Base-by-base conservation (phyloP, 2,113 vertebrate genomes). In the Gobio gobio region DNA sequence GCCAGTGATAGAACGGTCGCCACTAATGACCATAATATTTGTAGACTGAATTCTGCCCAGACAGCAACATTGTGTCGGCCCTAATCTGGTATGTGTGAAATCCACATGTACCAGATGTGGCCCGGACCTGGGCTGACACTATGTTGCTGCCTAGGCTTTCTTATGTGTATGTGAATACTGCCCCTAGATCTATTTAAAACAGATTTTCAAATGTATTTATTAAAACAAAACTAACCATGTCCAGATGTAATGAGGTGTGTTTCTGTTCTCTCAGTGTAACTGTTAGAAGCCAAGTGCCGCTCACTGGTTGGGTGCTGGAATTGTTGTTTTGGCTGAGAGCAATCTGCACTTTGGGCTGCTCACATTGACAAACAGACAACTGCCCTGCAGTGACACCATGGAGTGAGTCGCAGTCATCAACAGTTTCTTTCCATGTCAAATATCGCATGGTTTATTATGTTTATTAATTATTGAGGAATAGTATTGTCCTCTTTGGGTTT, bases 361-460 rank as follows among this genome's bases (percentile, higher is more conserved):
- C 64, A 56, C 86, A 84, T 76, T 84, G 77, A 75, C 36, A 83
- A 22, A 85, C 66, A 36, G 56, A 88, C 61, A 87, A 83, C 93
- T 87, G 90, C 90, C 91, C 92, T 82, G 85, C 90, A 91, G 93
- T 91, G 89, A 92, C 92, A 86, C 89, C 87, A 95, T 95, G 95
- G 95, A 95, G 95, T 95, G 93, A 95, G 95, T 95, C 89, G 90
- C 92, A 91, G 91, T 87, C 89, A 88, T 89, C 87, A 70, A 86
- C 87, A 26, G 24, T 74, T 14, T 54, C 26, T 49, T 74, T 74
- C 2, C 24, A 45, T 63, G 47, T 78, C 29, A 24, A 77, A 33
- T 63, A 24, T 40, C 16, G 36, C 14, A 78, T 40, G 2, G 3
- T 68, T 56, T 43, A 13, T 56, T 43, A 13, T 43, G 3, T 83